Conservation (phyloP, 1,140 invertebrate species). For the Anastatus disparis region DNA sequence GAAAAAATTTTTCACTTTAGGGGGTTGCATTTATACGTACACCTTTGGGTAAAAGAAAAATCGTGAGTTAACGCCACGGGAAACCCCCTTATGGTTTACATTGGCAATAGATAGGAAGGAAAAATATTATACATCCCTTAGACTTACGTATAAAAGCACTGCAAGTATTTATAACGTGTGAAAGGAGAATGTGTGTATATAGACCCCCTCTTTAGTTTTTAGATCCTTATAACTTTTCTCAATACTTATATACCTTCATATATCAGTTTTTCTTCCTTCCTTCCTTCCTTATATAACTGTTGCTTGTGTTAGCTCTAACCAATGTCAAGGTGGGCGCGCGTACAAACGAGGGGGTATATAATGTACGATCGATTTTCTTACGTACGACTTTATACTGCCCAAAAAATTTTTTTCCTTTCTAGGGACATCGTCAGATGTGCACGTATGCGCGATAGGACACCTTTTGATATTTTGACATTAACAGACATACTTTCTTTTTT, state of each 20-base stretch:
- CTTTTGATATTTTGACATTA: constrained; percentile 8
- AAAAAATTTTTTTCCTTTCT: too few species aligned
- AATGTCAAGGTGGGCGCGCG: constrained; percentile 28
- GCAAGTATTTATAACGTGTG: constrained; percentile 22
- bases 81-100: too few species aligned
- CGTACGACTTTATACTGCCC: too few species aligned
- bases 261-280: constrained; percentile 13
- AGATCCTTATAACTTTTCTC: too few species aligned
- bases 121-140: too few species aligned
- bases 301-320: too few species aligned
- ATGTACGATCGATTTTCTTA: constrained; percentile 14
- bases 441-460: neutral
- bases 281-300: too few species aligned
- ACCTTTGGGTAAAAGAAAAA: constrained; percentile 15
- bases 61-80: constrained; percentile 2
- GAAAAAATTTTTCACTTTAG: constrained; percentile 1
- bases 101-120: too few species aligned
- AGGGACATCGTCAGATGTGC: neutral
- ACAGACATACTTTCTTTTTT: neutral
- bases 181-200: neutral
- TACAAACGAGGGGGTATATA: neutral
- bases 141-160: too few species aligned
- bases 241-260: too few species aligned
- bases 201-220: neutral
- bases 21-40: neutral